Percentiles rank a stretch among this genome's conserved stretches.
Evolutionary conservation across 2,113 vertebrate species (phyloP).

Genomic region (Amphiprion ocellaris): DNA sequence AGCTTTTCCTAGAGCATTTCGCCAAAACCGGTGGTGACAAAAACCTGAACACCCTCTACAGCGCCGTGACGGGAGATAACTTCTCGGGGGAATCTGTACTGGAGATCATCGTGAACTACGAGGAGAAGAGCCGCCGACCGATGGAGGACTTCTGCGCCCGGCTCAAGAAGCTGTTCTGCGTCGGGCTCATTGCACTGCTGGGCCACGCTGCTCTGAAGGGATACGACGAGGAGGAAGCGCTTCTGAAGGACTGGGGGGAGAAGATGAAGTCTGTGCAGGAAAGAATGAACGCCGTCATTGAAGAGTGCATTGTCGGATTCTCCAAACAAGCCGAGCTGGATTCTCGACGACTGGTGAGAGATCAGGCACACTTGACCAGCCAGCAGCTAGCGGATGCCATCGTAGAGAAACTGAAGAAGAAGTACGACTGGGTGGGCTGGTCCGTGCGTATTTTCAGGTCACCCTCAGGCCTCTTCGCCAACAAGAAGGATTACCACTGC

Average conservation of each 20-base stretch:
- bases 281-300: constrained; percentile 80
- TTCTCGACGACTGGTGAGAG: constrained; percentile 69
- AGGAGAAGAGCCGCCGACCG: constrained; percentile 82
- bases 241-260: constrained; percentile 80
- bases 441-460: constrained; percentile 81
- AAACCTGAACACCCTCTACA: constrained; percentile 82
- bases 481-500: constrained; percentile 77
- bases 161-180: constrained; percentile 85
- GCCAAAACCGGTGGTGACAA: constrained; percentile 80
- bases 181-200: constrained; percentile 84
- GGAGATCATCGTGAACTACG: constrained; percentile 83
- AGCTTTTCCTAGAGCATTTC: constrained; percentile 84
- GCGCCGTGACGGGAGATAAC: constrained; percentile 80
- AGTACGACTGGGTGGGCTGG: constrained; percentile 86
- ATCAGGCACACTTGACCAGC: constrained; percentile 62
- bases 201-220: constrained; percentile 82
- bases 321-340: constrained; percentile 81
- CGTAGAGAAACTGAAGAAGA: constrained; percentile 74
- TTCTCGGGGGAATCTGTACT: constrained; percentile 83
- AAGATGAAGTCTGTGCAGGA: constrained; percentile 82
- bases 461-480: constrained; percentile 63
- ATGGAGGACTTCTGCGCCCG: constrained; percentile 85
- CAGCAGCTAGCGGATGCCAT: constrained; percentile 78
- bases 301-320: constrained; percentile 83
- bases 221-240: constrained; percentile 72